Evolutionary conservation across 2,888 invertebrate species (phyloP).

Genomic region (Plebejus argus): DNA sequence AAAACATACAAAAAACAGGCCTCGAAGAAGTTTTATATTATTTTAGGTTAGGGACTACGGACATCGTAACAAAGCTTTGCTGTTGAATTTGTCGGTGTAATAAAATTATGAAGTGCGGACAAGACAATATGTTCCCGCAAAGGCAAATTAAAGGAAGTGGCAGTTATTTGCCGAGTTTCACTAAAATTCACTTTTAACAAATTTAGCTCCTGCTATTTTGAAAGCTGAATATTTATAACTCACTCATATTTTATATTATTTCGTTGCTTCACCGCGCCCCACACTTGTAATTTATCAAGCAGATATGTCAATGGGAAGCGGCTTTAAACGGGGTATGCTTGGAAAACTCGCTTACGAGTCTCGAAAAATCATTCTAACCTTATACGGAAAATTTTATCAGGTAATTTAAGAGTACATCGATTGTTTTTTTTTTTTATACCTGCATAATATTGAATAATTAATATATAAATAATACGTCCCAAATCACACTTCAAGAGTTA

Average conservation of each 20-base stretch:
- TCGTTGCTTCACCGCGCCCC: conserved; percentile 50
- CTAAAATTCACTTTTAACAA: background rate
- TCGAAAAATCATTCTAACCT: conserved; percentile 63
- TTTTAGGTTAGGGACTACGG: background rate
- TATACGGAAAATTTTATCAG: conserved; percentile 62
- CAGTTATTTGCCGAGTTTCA: background rate
- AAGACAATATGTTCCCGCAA: conserved; percentile 72
- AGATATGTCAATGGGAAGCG: conserved; percentile 57
- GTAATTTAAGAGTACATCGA: background rate
- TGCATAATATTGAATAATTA: background rate
- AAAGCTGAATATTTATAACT: conserved; percentile 16
- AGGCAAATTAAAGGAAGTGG: conserved; percentile 48
- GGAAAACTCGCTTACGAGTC: conserved; percentile 49
- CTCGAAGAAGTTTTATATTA: background rate
- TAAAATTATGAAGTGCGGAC: conserved; percentile 2
- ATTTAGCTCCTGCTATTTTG: background rate
- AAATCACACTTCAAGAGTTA: too few relatives aligned
- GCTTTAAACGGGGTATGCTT: conserved; percentile 56
- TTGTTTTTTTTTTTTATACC: conserved; percentile 1
- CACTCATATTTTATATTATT: background rate
- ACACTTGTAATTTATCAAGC: conserved; percentile 69
- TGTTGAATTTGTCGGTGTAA: background rate
- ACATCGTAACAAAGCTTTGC: background rate
- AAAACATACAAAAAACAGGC: background rate
- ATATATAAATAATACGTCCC: too few relatives aligned